Conservation (phyloP, 2,797 vertebrate species). For the Sebastes itinus region DNA sequence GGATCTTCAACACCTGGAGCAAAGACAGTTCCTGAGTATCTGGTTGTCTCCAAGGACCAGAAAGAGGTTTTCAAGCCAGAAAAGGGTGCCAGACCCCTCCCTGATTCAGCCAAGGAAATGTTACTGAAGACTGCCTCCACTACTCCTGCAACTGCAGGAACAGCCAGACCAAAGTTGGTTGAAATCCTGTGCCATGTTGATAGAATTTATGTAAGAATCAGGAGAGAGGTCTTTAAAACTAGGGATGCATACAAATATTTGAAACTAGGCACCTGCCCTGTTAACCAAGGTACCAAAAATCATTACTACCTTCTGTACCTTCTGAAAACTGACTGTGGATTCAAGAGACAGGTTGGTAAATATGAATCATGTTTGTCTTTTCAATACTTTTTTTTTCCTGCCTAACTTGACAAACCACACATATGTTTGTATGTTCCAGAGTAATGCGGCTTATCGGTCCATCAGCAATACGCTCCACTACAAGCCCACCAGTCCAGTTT, state of each 20-base stretch:
- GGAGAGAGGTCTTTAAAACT: constrained; percentile 43
- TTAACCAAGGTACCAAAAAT: constrained; percentile 37
- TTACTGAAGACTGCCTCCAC: constrained; percentile 21
- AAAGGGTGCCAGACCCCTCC: constrained; percentile 25
- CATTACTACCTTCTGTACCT: constrained; percentile 70
- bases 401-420: background rate
- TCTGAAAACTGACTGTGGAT: constrained; percentile 57
- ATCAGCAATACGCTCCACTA: constrained; percentile 51
- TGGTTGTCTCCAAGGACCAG: constrained; percentile 13
- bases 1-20: background rate
- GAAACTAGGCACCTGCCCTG: constrained; percentile 68
- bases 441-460: constrained; percentile 1
- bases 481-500: constrained; percentile 26
- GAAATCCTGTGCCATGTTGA: constrained; percentile 71
- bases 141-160: fast-evolving
- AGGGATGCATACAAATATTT: constrained; percentile 39
- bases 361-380: background rate
- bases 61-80: constrained; percentile 62
- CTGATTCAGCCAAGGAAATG: constrained; percentile 25
- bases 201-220: constrained; percentile 67
- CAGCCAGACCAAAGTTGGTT: background rate
- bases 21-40: constrained; percentile 41
- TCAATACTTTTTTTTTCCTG: fast-evolving
- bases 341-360: constrained; percentile 58
- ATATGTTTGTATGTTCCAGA: constrained; percentile 55